Evolutionary conservation across 2,888 invertebrate species (phyloP), one percentile per base, ranked within the genome.

Genomic region (Elmis aenea): DNA sequence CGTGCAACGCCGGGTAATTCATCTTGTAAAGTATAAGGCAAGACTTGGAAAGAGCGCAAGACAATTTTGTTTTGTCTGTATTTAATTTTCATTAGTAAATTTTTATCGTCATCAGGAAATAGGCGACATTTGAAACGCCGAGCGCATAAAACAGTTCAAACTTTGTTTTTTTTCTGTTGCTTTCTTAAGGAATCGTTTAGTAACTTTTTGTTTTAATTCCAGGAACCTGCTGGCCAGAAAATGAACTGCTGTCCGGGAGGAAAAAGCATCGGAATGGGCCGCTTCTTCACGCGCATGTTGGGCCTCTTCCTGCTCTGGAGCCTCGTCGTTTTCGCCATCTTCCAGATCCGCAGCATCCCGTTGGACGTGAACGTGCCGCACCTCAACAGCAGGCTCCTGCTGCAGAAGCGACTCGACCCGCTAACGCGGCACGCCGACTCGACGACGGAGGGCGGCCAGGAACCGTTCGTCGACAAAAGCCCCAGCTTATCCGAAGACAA

Each of bases 401-500:
- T 76, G 8, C 74, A 75, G 50, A 72, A 75, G 42, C 62, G 67
- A 2, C 53, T 66, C 29, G 67, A 67, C 38, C 63, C 63, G 13
- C 59, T 61, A 20, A 69, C 62, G 18, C 52, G 56, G 30, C 67
- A 59, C 58, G 61, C 61, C 8, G 64, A 67, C 36, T 58, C 65
- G 10, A 67, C 69, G 1, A 70, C 70, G 13, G 69, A 65, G 42
- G 62, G 59, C 18, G 54, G 70, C 5, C 60, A 73, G 45, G 77
- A 79, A 49, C 79, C 79, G 0, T 67, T 72, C 38, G 66, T 81
- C 14, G 81, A 81, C 61, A 75, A 73, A 44, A 72, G 76, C 23
- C 76, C 76, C 0, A 69, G 69, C n/a, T 66, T 74, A 25, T 72
- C 77, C 31, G 90, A 91, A 61, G 85, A 83, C 35, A 79, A 83